Base-by-base conservation (phyloP, 2,113 vertebrate species). In the Vimba vimba region DNA sequence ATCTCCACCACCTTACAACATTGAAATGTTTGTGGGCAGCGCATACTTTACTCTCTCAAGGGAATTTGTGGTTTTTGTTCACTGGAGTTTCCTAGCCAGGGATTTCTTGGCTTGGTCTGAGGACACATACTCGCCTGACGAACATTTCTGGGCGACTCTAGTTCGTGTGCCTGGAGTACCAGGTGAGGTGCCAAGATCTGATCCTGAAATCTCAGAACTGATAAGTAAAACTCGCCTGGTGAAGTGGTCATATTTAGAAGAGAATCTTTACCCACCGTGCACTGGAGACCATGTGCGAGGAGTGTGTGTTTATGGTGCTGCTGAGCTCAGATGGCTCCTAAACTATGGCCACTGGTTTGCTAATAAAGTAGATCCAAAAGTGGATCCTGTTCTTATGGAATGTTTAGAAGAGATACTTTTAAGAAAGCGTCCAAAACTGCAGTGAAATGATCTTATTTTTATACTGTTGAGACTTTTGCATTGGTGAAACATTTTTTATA, bases 141-240 rank as follows among this genome's bases (percentile, higher is more conserved):
- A 99, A 79, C 97, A 98, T 88, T 98, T 97, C 90, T 98, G 97
- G 97, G 97, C 97, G 43, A 97, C 96, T 2, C 91, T 99, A 50
- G 94, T 94, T 75, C 95, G 97, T 25, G 82, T 98, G n/a, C 96
- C 97, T 0, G 97, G 96, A 0, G 90, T 96, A 0, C 97, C 97
- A 0, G 97, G 97, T 0, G 96, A 93, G 85, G 87, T 98, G 88
- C 91, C 94, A 60, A 91, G 95, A 60, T 93, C 94, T 0, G 87
- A 92, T 43, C 89, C 94, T 0, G 97, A 97, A 6, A 88, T 98
- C 85, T 96, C 97, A 6, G 97, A 98, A 87, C 87, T 97, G n/a
- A 94, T 95, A 89, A 98, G 97, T 88, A 97, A 95, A 92, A 97
- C 97, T 15, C 94, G 97, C 62, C 93, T 98, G 85, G 97, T 99